These are phyloP conservation scores for Etia nguti DNA, from an alignment of 2,113 vertebrate species.

Conservation along the genomic window DNA sequence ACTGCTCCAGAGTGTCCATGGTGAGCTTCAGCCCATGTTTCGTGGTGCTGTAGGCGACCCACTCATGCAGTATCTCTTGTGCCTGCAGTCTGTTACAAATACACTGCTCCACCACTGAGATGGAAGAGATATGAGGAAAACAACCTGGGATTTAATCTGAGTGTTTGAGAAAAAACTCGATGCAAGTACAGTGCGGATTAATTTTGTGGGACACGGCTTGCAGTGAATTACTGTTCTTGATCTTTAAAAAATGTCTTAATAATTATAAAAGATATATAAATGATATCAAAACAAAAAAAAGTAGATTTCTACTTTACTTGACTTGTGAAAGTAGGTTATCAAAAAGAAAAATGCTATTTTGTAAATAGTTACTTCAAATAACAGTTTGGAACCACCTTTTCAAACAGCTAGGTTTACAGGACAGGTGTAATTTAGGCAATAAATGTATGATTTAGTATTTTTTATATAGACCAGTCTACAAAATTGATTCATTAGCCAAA, in stretches of 20 bases:
- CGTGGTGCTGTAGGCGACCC: conserved; percentile 80
- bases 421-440: too few species aligned
- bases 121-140: neutral
- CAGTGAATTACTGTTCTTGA: neutral
- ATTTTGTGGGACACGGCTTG: neutral
- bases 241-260: neutral
- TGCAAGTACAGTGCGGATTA: neutral
- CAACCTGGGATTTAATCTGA: neutral
- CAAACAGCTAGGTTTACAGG: too few species aligned
- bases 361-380: too few species aligned
- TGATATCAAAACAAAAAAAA: neutral
- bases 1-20: conserved; percentile 67
- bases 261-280: neutral
- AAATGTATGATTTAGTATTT: too few species aligned
- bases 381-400: too few species aligned
- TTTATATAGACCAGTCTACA: too few species aligned
- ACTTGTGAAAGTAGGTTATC: neutral
- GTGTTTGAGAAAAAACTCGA: neutral
- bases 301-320: neutral
- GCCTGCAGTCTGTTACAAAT: conserved; percentile 67
- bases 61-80: conserved; percentile 72
- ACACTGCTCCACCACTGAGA: conserved; percentile 84
- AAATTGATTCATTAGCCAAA: too few species aligned
- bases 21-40: conserved; percentile 62
- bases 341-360: neutral